These are phyloP conservation scores for Seriola rivoliana DNA, from an alignment of 2,113 vertebrate species.

Conservation along the genomic window DNA sequence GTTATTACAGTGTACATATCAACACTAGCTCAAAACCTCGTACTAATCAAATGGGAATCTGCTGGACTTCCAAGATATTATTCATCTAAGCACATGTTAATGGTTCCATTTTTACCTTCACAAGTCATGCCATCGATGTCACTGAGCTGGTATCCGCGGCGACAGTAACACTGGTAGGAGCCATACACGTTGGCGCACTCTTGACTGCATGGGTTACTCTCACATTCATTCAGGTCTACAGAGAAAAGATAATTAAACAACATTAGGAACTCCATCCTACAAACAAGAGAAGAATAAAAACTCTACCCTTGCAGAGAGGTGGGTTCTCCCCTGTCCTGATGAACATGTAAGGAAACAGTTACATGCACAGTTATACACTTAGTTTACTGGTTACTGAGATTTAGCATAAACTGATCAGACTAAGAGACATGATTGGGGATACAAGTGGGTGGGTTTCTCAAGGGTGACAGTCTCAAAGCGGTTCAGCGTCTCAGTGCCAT, in stretches of 20 bases:
- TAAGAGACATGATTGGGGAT: no score
- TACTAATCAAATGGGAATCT: background rate
- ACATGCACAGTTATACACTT: no score
- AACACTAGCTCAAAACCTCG: background rate
- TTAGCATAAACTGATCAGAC: no score
- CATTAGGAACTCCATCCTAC: background rate
- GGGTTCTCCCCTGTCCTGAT: background rate
- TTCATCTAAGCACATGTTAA: background rate
- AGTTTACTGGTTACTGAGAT: no score
- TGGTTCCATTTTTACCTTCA: conserved; percentile 87
- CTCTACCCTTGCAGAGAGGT: background rate
- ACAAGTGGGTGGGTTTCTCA: no score
- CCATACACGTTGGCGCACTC: conserved; percentile 97
- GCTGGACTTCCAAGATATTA: background rate
- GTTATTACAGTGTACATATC: background rate
- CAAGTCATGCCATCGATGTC: conserved; percentile 95
- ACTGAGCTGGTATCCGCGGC: conserved; percentile 96
- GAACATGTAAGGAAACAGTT: background rate
- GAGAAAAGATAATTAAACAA: background rate
- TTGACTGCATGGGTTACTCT: conserved; percentile 92
- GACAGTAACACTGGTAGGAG: conserved; percentile 98
- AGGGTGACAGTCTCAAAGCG: no score
- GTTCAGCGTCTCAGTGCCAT: no score
- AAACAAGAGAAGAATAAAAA: background rate
- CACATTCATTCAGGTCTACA: conserved; percentile 92